These are phyloP conservation scores for Egretta garzetta DNA, from an alignment of 2,113 vertebrate genomes.

Conservation along the genomic window DNA sequence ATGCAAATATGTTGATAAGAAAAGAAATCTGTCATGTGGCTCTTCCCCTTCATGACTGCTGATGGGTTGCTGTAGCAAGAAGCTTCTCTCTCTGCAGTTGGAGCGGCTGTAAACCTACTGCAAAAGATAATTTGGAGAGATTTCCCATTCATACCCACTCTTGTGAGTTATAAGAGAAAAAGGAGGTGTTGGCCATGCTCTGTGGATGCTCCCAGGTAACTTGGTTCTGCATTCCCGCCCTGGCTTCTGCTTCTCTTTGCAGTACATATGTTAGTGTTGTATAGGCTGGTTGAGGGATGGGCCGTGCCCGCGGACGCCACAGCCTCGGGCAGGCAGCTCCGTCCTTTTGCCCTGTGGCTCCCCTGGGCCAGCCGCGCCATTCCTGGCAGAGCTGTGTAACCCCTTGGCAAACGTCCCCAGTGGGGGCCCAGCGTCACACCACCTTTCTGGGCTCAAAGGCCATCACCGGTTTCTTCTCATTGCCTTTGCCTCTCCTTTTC, in stretches of 20 bases:
- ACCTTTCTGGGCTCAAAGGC: not conserved
- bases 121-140: not conserved
- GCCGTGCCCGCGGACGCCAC: fast-evolving
- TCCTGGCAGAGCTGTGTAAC: not conserved
- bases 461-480: fast-evolving
- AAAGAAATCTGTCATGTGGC: not conserved
- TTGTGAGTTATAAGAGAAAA: not conserved
- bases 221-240: not conserved
- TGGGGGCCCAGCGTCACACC: not conserved
- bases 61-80: not conserved
- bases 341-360: not conserved
- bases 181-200: not conserved
- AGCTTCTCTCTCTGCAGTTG: not conserved
- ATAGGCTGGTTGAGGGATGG: not conserved
- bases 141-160: not conserved
- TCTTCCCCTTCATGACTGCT: not conserved
- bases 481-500: not conserved
- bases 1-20: not conserved
- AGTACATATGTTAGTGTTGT: not conserved
- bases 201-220: not conserved
- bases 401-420: not conserved
- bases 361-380: not conserved
- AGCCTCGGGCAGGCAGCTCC: not conserved
- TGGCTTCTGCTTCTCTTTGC: not conserved
- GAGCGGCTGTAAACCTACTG: not conserved